Evolutionary conservation across 1,140 invertebrate genomes (phyloP).

Genomic region (Goniozus legneri): DNA sequence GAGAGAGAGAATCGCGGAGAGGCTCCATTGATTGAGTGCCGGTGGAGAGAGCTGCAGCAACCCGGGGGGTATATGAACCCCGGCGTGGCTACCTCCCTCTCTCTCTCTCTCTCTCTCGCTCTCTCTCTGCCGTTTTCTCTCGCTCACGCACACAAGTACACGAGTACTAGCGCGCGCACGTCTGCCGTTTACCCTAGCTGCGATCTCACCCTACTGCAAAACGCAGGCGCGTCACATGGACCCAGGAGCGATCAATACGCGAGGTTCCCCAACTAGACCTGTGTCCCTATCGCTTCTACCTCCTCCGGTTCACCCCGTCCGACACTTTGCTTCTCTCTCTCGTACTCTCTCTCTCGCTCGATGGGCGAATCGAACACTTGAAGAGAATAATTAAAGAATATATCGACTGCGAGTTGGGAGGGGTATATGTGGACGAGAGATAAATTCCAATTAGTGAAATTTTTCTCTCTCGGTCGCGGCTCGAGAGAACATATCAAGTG

Average conservation of each 20-base stretch:
- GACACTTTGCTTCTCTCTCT: slow-evolving; percentile 5
- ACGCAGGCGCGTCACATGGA: slow-evolving; percentile 52
- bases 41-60: slow-evolving; percentile 43
- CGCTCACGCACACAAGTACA: slow-evolving; percentile 10
- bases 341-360: slow-evolving; percentile 3
- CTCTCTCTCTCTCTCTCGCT: no score
- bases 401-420: no score
- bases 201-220: slow-evolving; percentile 46
- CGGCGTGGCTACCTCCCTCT: slow-evolving; percentile 24
- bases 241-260: slow-evolving; percentile 49
- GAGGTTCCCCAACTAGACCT: slow-evolving; percentile 24
- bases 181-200: slow-evolving; percentile 39
- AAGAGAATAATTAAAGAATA: no score
- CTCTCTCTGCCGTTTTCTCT: no score
- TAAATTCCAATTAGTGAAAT: no score
- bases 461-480: no score
- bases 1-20: slow-evolving; percentile 12
- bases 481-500: no score
- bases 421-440: no score
- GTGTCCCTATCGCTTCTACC: slow-evolving; percentile 17
- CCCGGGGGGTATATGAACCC: slow-evolving; percentile 51
- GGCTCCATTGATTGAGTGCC: slow-evolving; percentile 52
- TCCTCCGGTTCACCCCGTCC: slow-evolving; percentile 15
- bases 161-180: slow-evolving; percentile 11
- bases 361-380: no score